Conservation (phyloP, 2,888 invertebrate genomes). For the Bembecia ichneumoniformis region DNA sequence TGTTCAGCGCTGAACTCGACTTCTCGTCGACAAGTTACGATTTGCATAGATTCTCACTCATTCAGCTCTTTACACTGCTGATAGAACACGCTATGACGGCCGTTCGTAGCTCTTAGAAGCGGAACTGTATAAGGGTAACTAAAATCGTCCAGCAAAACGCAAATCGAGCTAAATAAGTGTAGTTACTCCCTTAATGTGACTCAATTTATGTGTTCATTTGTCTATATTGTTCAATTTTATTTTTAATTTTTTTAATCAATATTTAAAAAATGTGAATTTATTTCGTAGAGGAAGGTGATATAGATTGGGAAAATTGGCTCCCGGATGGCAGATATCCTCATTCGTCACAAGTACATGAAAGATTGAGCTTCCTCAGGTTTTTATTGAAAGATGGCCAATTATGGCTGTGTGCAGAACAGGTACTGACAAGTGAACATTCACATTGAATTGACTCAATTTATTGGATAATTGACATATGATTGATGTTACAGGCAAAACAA, state of each 20-base stretch:
- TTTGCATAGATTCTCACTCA: too few species aligned
- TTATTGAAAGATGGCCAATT: constrained; percentile 95
- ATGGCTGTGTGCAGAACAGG: constrained; percentile 96
- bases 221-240: neutral
- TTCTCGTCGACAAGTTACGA: too few species aligned
- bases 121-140: too few species aligned
- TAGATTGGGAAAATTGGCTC: constrained; percentile 83
- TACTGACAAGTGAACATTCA: constrained; percentile 12
- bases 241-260: neutral
- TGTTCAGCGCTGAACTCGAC: too few species aligned
- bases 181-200: too few species aligned
- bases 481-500: constrained; percentile 81
- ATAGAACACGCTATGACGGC: too few species aligned
- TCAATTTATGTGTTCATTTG: too few species aligned
- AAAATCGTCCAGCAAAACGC: too few species aligned
- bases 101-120: too few species aligned
- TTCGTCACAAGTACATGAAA: constrained; percentile 91
- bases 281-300: constrained; percentile 77
- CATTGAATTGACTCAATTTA: neutral
- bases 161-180: too few species aligned
- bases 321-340: constrained; percentile 94
- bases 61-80: too few species aligned
- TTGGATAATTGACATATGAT: constrained; percentile 5
- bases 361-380: constrained; percentile 93
- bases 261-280: neutral